Base-by-base conservation (phyloP, 2,888 invertebrate species). In the Chalcis sispes region DNA sequence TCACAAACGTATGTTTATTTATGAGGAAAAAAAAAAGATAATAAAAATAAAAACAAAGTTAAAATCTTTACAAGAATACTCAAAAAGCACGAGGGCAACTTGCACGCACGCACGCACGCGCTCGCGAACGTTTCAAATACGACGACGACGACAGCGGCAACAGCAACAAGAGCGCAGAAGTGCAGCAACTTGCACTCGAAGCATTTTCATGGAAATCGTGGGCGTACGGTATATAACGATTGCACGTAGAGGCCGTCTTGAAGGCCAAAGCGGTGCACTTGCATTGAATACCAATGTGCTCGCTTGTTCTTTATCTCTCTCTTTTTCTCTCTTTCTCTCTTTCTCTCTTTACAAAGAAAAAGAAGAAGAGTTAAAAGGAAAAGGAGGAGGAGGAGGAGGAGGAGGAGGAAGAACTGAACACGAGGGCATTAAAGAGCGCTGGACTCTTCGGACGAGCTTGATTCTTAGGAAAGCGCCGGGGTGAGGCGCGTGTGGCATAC, bases 221-320 rank as follows among this genome's bases (percentile, higher is more conserved):
- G 72, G 72, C 42, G 66, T 27, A 27, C 15, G 15, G 52, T 13
- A 42, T 25, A 5, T 29, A 58, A 42, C 29, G 59, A 32, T 5
- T 20, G 36, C 65, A 58, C 48, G 64, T 64, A 50, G 74, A 74
- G 74, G 75, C 70, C 75, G 70, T 70, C 64, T 50, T 65, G 75
- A 75, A 75, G 75, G 75, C 64, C 75, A 74, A 18, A 67, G 62
- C 46, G 58, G 23, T 73, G 66, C 66, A 73, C 74, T 75, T 58
- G 75, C 64, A 27, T 58, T 29, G 69, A 69, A 75, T 75, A 58
- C 50, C 70, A 56, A 75, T 70, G 61, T 29, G 48, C 10, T 13
- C n/a, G n/a, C n/a, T n/a, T n/a, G n/a, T n/a, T n/a, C n/a, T n/a
- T n/a, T n/a, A n/a, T n/a, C n/a, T n/a, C n/a, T n/a, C n/a, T n/a